Evolutionary conservation across 2,113 vertebrate genomes (phyloP).

Genomic region (Anoura caudifer): DNA sequence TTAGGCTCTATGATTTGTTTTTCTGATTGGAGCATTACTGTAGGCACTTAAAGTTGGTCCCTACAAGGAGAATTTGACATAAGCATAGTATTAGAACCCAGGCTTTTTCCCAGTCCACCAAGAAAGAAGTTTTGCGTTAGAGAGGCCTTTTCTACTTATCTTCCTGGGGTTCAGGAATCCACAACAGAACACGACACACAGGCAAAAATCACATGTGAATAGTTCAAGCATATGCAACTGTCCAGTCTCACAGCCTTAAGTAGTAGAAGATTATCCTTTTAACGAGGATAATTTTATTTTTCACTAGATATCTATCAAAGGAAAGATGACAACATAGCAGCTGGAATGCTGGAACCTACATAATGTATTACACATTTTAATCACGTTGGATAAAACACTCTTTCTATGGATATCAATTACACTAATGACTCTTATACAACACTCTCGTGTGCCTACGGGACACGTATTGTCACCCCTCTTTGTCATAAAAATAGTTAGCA

Average conservation of each 20-base stretch:
- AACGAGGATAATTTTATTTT: slow-evolving; percentile 75
- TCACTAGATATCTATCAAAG: slow-evolving; percentile 75
- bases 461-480: slow-evolving; percentile 81
- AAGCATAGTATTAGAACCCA: background rate
- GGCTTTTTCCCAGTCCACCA: background rate
- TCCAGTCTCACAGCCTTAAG: slow-evolving; percentile 32
- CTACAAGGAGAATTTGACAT: background rate
- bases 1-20: background rate
- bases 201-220: background rate
- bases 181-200: background rate
- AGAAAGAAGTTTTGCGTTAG: background rate
- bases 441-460: slow-evolving; percentile 80
- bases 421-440: slow-evolving; percentile 86
- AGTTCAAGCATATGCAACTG: background rate
- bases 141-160: background rate
- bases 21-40: background rate
- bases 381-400: slow-evolving; percentile 83
- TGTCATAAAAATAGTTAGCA: slow-evolving; percentile 84
- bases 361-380: slow-evolving; percentile 84
- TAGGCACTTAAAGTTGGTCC: background rate
- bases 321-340: slow-evolving; percentile 77
- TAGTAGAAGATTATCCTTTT: slow-evolving; percentile 67
- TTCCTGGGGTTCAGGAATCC: background rate
- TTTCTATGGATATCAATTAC: slow-evolving; percentile 85
- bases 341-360: slow-evolving; percentile 78